Evolutionary conservation across 2,797 vertebrate species (phyloP).

Genomic region (Myotis pilosus): DNA sequence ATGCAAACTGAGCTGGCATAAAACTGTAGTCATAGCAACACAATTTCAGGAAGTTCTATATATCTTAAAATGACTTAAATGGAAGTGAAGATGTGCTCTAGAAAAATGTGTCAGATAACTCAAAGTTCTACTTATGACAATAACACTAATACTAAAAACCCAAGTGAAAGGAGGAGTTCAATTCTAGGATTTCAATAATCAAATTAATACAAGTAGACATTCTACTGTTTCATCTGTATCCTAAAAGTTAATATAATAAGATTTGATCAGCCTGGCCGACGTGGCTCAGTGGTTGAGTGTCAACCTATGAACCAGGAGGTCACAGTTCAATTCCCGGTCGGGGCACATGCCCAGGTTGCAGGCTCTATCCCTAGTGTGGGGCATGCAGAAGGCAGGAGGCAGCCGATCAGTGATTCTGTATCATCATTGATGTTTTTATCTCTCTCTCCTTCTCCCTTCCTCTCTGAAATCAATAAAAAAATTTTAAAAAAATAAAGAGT

Average conservation of each 20-base stretch:
- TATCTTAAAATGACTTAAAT: neutral
- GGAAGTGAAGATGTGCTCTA: neutral
- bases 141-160: neutral
- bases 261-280: neutral
- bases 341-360: too few species aligned
- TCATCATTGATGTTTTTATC: too few species aligned
- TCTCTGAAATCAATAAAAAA: too few species aligned
- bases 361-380: too few species aligned
- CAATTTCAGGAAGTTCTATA: neutral
- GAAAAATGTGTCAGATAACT: neutral
- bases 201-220: neutral
- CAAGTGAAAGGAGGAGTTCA: neutral
- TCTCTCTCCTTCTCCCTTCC: too few species aligned
- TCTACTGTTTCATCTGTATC: neutral
- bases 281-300: too few species aligned
- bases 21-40: neutral
- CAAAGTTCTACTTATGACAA: neutral
- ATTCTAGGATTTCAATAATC: neutral
- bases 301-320: too few species aligned
- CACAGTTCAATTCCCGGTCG: too few species aligned
- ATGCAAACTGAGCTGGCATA: neutral
- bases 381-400: too few species aligned
- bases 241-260: neutral
- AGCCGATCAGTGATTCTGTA: too few species aligned
- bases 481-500: neutral